phyloP scores from a whole-genome alignment of 2,888 invertebrate species.

The Atrina japonica region DNA sequence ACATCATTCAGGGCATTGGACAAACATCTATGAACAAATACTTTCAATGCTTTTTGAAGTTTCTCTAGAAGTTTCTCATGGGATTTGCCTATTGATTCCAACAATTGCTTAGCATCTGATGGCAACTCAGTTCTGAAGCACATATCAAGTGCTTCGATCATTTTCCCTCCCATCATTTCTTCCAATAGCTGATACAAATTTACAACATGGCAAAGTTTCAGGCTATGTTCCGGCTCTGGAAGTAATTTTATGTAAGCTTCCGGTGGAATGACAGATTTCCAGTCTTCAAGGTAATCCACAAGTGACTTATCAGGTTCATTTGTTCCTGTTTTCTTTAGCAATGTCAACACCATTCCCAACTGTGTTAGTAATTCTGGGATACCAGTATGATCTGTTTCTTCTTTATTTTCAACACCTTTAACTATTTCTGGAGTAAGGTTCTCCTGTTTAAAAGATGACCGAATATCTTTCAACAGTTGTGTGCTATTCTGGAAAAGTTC shows the following conservation, averaged over 20 bases:
- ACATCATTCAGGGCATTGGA: slow-evolving; percentile 32
- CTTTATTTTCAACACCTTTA: slow-evolving; percentile 36
- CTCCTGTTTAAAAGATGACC: slow-evolving; percentile 39
- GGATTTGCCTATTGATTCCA: slow-evolving; percentile 22
- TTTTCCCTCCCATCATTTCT: slow-evolving; percentile 48
- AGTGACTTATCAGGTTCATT: slow-evolving; percentile 42
- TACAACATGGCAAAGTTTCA: slow-evolving; percentile 55
- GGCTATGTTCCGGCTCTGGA: slow-evolving; percentile 46
- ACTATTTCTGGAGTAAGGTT: slow-evolving; percentile 43
- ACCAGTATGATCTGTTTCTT: slow-evolving; percentile 34
- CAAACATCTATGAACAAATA: slow-evolving; percentile 55
- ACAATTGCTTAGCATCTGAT: slow-evolving; percentile 29
- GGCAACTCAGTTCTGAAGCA: slow-evolving; percentile 39
- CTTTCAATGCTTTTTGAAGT: slow-evolving; percentile 42
- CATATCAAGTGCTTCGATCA: slow-evolving; percentile 50
- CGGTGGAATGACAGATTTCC: slow-evolving; percentile 39
- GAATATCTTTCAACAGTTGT: slow-evolving; percentile 39
- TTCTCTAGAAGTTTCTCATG: slow-evolving; percentile 34
- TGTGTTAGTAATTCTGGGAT: slow-evolving; percentile 45
- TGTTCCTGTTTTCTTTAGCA: slow-evolving; percentile 53
- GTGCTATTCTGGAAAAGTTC: slow-evolving; percentile 54
- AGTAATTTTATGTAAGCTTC: slow-evolving; percentile 42
- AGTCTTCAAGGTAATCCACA: slow-evolving; percentile 47
- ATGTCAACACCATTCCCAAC: slow-evolving; percentile 52
- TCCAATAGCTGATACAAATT: slow-evolving; percentile 51